Percentiles rank a stretch among this genome's conserved stretches.
phyloP scores from a whole-genome alignment of 2,797 vertebrate species.

The Halcyon badia region DNA sequence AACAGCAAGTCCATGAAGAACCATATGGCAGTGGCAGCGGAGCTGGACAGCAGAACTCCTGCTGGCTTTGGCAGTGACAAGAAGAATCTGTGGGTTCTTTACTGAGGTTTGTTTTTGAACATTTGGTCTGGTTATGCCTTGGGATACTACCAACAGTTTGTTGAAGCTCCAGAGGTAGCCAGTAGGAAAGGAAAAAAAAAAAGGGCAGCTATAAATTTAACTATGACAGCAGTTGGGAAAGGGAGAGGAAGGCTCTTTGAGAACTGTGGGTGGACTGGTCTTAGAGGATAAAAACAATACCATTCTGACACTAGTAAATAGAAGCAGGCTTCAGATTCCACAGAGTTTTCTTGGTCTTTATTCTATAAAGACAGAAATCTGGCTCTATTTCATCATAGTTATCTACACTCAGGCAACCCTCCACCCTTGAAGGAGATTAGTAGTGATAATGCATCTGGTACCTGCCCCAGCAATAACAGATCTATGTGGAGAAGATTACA shows the following conservation, averaged over 20 bases:
- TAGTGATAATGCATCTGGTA: conserved; percentile 66
- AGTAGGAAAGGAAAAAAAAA: neutral
- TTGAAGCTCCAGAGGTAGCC: neutral
- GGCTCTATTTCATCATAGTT: conserved; percentile 49
- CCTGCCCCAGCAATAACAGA: conserved; percentile 62
- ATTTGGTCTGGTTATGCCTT: neutral
- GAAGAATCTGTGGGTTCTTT: neutral
- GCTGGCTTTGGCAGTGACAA: neutral
- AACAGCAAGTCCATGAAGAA: neutral
- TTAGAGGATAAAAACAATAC: neutral
- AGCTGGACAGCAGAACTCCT: neutral
- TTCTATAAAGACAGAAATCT: conserved; percentile 43
- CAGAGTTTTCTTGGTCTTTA: neutral
- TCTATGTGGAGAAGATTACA: conserved; percentile 43
- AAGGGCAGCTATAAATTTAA: neutral
- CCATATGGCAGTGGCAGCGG: accelerated
- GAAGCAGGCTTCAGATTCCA: neutral
- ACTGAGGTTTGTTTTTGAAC: neutral
- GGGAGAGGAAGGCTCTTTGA: neutral
- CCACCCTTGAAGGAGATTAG: conserved; percentile 56
- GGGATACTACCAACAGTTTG: neutral
- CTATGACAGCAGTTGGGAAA: neutral
- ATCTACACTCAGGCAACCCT: conserved; percentile 40
- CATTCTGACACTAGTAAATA: conserved; percentile 1
- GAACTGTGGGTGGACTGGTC: neutral